A percentile compares a stretch with the other conserved stretches of the same genome.
Conservation (phyloP, 2,113 vertebrate species). For the Chlamydotis undulata region DNA sequence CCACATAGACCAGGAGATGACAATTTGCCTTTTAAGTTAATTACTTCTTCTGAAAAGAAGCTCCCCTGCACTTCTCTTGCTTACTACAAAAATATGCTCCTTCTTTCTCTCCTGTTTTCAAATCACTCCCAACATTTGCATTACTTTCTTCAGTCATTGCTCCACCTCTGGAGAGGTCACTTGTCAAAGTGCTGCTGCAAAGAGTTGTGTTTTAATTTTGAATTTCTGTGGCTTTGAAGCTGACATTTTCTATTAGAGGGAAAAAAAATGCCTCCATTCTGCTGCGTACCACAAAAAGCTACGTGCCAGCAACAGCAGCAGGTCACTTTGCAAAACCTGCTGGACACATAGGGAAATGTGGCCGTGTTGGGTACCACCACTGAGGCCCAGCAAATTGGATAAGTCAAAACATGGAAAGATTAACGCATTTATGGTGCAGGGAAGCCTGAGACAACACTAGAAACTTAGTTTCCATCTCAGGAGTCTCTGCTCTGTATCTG, state of each 20-base stretch:
- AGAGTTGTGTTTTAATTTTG: neutral
- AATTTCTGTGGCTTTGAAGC: constrained; percentile 14
- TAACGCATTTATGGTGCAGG: neutral
- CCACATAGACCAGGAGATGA: neutral
- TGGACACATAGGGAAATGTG: fast-evolving
- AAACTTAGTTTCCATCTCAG: neutral
- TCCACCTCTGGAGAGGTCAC: neutral
- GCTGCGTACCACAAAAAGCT: neutral
- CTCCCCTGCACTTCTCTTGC: neutral
- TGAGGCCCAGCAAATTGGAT: neutral
- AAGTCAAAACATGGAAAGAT: neutral
- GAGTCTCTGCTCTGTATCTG: neutral
- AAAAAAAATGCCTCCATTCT: neutral
- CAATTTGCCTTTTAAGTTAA: neutral
- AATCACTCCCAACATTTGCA: neutral
- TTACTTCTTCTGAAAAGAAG: neutral
- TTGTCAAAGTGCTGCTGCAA: neutral
- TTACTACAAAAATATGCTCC: neutral
- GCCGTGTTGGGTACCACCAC: too few species aligned
- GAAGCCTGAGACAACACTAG: neutral
- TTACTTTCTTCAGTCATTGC: neutral
- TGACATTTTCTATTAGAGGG: neutral
- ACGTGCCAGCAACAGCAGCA: neutral
- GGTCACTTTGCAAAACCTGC: neutral
- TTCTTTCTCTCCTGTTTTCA: neutral